phyloP scores from a whole-genome alignment of 2,113 vertebrate species.

The Chaenogobius annularis region DNA sequence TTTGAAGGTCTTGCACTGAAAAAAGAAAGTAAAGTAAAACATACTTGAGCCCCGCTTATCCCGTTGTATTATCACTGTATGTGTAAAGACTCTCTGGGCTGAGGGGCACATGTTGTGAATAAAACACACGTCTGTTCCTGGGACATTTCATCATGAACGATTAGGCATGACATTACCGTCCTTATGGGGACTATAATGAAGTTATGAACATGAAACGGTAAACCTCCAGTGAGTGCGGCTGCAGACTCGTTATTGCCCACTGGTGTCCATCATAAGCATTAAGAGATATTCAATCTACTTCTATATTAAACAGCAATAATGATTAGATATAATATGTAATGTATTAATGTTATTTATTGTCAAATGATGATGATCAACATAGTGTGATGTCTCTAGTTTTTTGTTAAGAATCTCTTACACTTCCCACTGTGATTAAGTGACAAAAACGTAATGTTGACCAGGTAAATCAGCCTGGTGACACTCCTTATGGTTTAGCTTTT shows the following conservation, averaged over 20 bases:
- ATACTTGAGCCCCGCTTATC: not conserved
- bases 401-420: not conserved
- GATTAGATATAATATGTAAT: not conserved
- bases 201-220: conserved; percentile 5
- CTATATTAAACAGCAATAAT: not conserved
- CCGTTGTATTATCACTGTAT: not conserved
- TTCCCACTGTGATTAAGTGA: too few relatives aligned
- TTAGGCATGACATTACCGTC: conserved; percentile 22
- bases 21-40: not conserved
- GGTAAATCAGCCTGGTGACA: too few relatives aligned
- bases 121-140: conserved; percentile 19
- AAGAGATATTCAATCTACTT: not conserved
- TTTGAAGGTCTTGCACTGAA: not conserved
- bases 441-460: too few relatives aligned
- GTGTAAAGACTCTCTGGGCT: not conserved
- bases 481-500: too few relatives aligned
- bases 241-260: not conserved
- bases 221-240: conserved; percentile 10
- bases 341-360: too few relatives aligned
- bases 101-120: not conserved
- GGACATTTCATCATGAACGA: conserved; percentile 21
- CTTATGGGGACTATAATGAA: conserved; percentile 22
- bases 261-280: not conserved
- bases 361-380: too few relatives aligned
- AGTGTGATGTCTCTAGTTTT: not conserved